These are phyloP conservation scores for Xylocampa areola DNA, from an alignment of 2,888 invertebrate species.

Conservation along the genomic window DNA sequence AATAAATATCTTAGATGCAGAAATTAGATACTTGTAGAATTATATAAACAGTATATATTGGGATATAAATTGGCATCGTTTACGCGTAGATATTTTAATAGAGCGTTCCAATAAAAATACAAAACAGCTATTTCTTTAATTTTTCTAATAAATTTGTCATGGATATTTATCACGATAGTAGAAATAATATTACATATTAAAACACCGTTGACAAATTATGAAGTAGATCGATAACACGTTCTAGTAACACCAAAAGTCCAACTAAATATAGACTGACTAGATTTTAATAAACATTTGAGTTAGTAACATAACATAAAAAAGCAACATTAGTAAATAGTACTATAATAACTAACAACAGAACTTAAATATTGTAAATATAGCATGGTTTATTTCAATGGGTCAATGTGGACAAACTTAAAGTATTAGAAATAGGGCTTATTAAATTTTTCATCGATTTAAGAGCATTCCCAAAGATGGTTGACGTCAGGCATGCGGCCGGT, in stretches of 20 bases:
- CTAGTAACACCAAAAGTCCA: conserved; percentile 53
- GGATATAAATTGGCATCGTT: too few relatives aligned
- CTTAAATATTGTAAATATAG: conserved; percentile 7
- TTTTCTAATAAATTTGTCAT: conserved; percentile 49
- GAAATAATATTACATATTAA: conserved; percentile 53
- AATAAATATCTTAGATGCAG: too few relatives aligned
- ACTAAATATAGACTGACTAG: conserved; percentile 58
- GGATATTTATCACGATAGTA: conserved; percentile 54
- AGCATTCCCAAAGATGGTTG: too few relatives aligned
- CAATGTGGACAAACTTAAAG: too few relatives aligned
- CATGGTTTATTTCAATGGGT: too few relatives aligned
- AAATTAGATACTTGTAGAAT: too few relatives aligned
- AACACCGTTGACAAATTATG: conserved; percentile 30
- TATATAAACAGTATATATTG: too few relatives aligned
- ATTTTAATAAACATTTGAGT: conserved; percentile 50
- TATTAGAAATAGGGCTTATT: too few relatives aligned
- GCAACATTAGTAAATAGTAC: conserved; percentile 40
- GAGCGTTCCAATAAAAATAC: conserved; percentile 6
- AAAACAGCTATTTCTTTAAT: conserved; percentile 27
- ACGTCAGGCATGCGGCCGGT: too few relatives aligned
- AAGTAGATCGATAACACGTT: conserved; percentile 32
- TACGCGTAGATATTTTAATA: not conserved
- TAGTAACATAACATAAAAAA: conserved; percentile 29
- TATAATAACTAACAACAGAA: conserved; percentile 6
- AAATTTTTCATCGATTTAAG: too few relatives aligned